Evolutionary conservation across 2,113 vertebrate genomes (phyloP), one percentile per base, ranked within the genome.

Genomic region (Ranitomeya variabilis): DNA sequence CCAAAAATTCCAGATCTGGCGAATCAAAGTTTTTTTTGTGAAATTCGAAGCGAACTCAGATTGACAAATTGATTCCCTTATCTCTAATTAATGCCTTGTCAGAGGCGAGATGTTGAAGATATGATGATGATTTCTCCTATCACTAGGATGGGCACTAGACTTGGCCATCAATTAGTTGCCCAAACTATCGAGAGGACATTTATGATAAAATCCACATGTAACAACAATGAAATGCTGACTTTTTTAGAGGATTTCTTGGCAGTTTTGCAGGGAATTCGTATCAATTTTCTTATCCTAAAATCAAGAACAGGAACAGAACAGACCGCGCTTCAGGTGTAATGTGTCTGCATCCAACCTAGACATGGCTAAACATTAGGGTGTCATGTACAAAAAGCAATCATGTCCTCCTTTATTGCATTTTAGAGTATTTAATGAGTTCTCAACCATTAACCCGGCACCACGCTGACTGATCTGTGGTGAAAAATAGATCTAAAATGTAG

Each of bases 381-480:
- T 15, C 52, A 79, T 14, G 52, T 79, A 55, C 15, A 57, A 26
- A 6, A 54, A 57, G 77, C 77, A 7, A 55, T 79, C 51, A 12
- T 55, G 51, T 15, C 52, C n/a, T 55, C 52, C 12, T 55, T 55
- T 54, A 79, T 79, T 57, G 52, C 52, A 23, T 79, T 79, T 79
- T 23, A 4, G 10, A 79, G 77, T n/a, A 23, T 79, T 79, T 79
- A 79, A 79, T 79, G 51, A 18, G 77, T 79, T 57, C 52, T 6
- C 6, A 7, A 12, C 52, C 52, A 79, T 79, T 79, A 79, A 13
- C 77, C 37, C 7, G 77, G 77, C 77, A 79, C 77, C 77, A 26
- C 5, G 13, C 77, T 55, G 77, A 79, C 77, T 79, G 77, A 55
- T 26, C 77, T 23, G 77, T 57, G 77, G 52, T 55, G 77, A 79